These are phyloP conservation scores for Hippoglossus stenolepis DNA, from an alignment of 2,113 vertebrate species.

Conservation along the genomic window DNA sequence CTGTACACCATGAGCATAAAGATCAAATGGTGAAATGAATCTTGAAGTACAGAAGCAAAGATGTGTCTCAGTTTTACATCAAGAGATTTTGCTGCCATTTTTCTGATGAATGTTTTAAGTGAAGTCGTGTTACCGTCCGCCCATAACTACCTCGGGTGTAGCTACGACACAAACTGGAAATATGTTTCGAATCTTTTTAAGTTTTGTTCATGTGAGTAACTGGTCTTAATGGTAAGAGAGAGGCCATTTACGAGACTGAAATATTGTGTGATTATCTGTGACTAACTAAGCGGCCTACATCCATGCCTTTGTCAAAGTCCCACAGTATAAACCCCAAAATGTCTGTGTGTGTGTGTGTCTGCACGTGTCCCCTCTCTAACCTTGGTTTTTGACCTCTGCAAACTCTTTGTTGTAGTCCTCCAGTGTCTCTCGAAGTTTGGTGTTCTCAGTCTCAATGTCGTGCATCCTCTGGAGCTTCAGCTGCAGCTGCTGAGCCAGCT, in stretches of 20 bases:
- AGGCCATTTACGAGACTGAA: background rate
- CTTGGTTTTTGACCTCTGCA: constrained; percentile 98
- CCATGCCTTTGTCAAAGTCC: constrained; percentile 31
- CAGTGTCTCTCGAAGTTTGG: constrained; percentile 97
- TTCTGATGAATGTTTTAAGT: background rate
- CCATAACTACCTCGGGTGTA: background rate
- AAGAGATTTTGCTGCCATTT: background rate
- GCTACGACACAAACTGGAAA: background rate
- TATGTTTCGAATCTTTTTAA: background rate
- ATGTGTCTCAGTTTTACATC: background rate
- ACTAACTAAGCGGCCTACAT: background rate
- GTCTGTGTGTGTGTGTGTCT: constrained; percentile 10
- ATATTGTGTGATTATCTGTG: constrained; percentile 2
- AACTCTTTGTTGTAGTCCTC: constrained; percentile 99
- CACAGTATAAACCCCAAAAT: background rate
- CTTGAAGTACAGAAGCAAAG: background rate
- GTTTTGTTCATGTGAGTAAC: background rate
- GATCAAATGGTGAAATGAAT: background rate
- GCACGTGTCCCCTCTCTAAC: constrained; percentile 75
- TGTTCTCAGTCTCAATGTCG: constrained; percentile 98
- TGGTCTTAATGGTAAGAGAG: background rate
- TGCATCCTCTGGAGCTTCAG: constrained; percentile 98
- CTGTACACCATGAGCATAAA: background rate
- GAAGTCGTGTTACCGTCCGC: background rate
- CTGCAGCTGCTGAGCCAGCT: constrained; percentile 97